Conservation (phyloP, 2,888 invertebrate genomes). For the Andricus curvator region DNA sequence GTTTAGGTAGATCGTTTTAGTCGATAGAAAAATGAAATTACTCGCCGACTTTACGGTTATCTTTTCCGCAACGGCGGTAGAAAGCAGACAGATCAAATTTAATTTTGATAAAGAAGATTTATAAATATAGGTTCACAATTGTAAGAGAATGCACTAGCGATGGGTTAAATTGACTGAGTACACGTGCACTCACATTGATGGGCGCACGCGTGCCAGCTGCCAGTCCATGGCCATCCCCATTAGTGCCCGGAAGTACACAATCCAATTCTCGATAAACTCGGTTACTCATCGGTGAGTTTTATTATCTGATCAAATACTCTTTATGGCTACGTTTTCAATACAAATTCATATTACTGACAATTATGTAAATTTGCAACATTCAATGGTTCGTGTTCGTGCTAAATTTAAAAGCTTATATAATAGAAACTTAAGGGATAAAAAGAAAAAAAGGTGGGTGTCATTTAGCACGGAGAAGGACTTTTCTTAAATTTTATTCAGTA, state of each 20-base stretch:
- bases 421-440: too few species aligned
- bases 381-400: too few species aligned
- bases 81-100: background rate
- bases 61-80: background rate
- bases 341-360: background rate
- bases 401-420: too few species aligned
- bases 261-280: constrained; percentile 24
- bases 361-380: background rate
- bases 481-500: too few species aligned
- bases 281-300: background rate
- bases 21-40: background rate
- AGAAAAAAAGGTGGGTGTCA: too few species aligned
- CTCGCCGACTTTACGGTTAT: background rate
- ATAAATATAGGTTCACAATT: constrained; percentile 12
- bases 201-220: background rate
- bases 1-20: background rate
- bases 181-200: background rate
- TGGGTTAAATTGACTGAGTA: background rate
- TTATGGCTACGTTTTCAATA: background rate
- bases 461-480: too few species aligned
- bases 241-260: constrained; percentile 23
- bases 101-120: constrained; percentile 26
- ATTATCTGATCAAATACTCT: constrained; percentile 21
- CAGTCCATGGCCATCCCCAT: constrained; percentile 15
- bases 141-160: background rate